Base-by-base conservation (phyloP, 2,113 vertebrate genomes). In the Amblyornis subalaris region DNA sequence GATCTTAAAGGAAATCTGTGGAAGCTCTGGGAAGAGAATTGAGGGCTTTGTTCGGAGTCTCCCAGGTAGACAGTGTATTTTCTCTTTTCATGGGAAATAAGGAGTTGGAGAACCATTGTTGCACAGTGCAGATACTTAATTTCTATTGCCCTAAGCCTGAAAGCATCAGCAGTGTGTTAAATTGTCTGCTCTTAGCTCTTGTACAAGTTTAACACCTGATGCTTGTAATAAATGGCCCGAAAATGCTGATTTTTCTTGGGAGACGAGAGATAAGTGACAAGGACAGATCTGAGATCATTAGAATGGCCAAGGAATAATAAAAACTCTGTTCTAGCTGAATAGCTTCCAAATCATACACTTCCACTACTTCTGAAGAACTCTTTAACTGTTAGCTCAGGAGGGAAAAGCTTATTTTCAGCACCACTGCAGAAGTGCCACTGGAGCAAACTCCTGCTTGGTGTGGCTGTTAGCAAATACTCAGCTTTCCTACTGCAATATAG, bases 171-270 rank as follows among this genome's bases (percentile, higher is more conserved):
- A 71, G 38, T 7, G 57, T 87, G 77, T 91, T 94, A 77, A 96
- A 90, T 77, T 64, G 58, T 64, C 3, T 48, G 64, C 91, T 81
- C 71, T 45, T 17, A 81, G 79, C 80, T 97, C 93, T 53, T 75
- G 78, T 48, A 58, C 36, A 22, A 55, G 71, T 93, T 86, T 62
- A 91, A 78, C 83, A 73, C 70, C 74, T 80, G 90, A 66, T 86
- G 61, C 71, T 74, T 83, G 65, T 85, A 94, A 94, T 94, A 94
- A 96, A 94, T 94, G 86, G 87, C 81, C 95, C 3, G 4, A 94
- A 94, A 94, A 95, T 77, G 88, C 90, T 93, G 73, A 47, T 83
- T 84, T 76, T 94, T 86, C 90, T 83, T 81, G 0, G 0, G 93
- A 96, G 91, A 87, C 26, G 23, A 67, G 71, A 91, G 88, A 51